phyloP scores from a whole-genome alignment of 1,140 invertebrate genomes.

The Drosophila lini region DNA sequence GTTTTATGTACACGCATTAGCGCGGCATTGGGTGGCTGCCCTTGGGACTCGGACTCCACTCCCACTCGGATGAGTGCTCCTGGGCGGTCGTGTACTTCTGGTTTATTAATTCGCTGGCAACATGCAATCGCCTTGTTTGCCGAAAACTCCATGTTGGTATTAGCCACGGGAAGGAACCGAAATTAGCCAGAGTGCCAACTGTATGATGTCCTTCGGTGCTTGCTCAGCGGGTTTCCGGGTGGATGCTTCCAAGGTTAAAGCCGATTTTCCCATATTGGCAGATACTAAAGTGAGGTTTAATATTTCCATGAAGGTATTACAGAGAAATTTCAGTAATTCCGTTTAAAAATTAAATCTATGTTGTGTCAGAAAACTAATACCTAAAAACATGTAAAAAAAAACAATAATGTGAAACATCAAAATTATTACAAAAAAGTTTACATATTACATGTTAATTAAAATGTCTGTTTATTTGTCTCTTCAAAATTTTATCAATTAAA shows the following conservation, averaged over 20 bases:
- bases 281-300: background rate
- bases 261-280: background rate
- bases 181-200: conserved; percentile 4
- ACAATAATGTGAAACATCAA: background rate
- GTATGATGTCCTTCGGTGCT: conserved; percentile 17
- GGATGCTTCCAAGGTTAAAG: background rate
- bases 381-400: no score
- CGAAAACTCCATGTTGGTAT: conserved; percentile 40
- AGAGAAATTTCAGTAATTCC: background rate
- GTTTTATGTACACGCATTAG: conserved; percentile 68
- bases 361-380: background rate
- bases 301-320: background rate
- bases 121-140: conserved; percentile 70
- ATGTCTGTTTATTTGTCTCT: background rate
- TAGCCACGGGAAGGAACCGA: conserved; percentile 32
- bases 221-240: conserved; percentile 6
- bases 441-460: background rate
- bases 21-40: conserved; percentile 21
- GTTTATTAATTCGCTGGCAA: conserved; percentile 75
- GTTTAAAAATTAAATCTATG: background rate
- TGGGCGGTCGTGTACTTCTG: conserved; percentile 46
- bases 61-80: conserved; percentile 48
- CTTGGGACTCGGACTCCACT: conserved; percentile 14
- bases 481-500: background rate
- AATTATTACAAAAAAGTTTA: background rate